Evolutionary conservation across 2,888 invertebrate species (phyloP), one percentile per base, ranked within the genome.

Genomic region (Drosophila sordidula): DNA sequence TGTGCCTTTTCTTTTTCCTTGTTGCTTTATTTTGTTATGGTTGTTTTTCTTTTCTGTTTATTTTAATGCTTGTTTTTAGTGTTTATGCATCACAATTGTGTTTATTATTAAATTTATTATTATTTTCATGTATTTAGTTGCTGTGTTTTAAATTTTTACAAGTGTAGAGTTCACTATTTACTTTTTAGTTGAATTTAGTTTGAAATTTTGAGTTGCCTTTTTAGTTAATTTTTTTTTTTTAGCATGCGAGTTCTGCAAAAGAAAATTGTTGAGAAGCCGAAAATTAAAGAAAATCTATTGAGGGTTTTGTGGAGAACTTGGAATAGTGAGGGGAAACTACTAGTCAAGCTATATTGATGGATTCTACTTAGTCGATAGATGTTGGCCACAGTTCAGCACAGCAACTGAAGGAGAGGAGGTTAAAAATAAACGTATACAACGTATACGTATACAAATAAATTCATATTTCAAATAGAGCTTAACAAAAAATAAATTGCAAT

Each of bases 161-260:
- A 62, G 62, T 65, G 62, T 81, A 64, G 50, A 55, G 38, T 72
- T 78, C 78, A 85, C 78, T 79, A 82, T 86, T 78, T 65, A 66
- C 67, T 67, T 76, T 78, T 45, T 52, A 49, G 50, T 80, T 72
- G 56, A 80, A 70, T 77, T 78, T 77, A 78, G 59, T 78, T 84
- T 66, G 51, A 69, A 75, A 67, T 79, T 79, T 78, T 76, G 70
- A 65, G 80, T 73, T 80, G 72, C 68, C 55, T 69, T 77, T 77
- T 70, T 69, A 50, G 22, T 64, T 76, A 56, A 76, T 66, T 62
- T 73, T 59, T 65, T 65, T 71, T 73, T 56, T 70, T 63, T 63
- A 87, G 88, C 85, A 86, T 86, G 85, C 85, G 88, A 87, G 81
- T 86, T 86, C 85, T 86, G 85, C 85, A 86, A 86, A 86, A 78